phyloP scores from a whole-genome alignment of 2,888 invertebrate genomes.

The Blastobasis lacticolella region DNA sequence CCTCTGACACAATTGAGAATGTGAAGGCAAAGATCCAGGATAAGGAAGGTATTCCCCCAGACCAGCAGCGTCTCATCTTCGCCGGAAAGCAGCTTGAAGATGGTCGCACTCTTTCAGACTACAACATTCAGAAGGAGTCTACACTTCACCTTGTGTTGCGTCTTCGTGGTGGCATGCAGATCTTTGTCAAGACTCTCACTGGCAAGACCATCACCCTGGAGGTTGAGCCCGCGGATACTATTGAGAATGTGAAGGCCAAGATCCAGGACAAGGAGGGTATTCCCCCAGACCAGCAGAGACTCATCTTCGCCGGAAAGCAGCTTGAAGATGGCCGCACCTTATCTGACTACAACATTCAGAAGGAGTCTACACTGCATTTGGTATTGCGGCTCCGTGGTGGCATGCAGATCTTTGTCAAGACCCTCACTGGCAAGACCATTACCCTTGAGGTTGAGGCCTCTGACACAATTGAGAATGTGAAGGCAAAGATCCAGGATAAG shows the following conservation, averaged over 20 bases:
- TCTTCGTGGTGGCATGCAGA: conserved; percentile 46
- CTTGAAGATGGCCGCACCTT: conserved; percentile 39
- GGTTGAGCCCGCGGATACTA: conserved; percentile 35
- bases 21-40: conserved; percentile 54
- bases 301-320: conserved; percentile 40
- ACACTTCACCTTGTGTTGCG: conserved; percentile 43
- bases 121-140: conserved; percentile 50
- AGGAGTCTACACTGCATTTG: conserved; percentile 26
- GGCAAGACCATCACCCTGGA: conserved; percentile 38
- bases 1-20: conserved; percentile 49
- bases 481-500: conserved; percentile 31
- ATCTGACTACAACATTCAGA: conserved; percentile 38
- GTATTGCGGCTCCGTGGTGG: conserved; percentile 28
- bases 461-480: conserved; percentile 31
- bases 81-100: conserved; percentile 50
- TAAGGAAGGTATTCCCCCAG: conserved; percentile 50
- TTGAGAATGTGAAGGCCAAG: conserved; percentile 40
- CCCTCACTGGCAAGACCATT: conserved; percentile 33
- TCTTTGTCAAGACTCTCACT: conserved; percentile 38
- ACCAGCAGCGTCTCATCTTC: conserved; percentile 47
- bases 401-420: conserved; percentile 33
- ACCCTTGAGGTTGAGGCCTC: conserved; percentile 30
- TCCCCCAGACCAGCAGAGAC: conserved; percentile 39
- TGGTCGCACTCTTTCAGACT: conserved; percentile 46
- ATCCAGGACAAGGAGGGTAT: conserved; percentile 44